A percentile compares a stretch with the other conserved stretches of the same genome.
These are phyloP conservation scores for Lacanobia wlatinum DNA, from an alignment of 2,888 invertebrate species.

Conservation along the genomic window DNA sequence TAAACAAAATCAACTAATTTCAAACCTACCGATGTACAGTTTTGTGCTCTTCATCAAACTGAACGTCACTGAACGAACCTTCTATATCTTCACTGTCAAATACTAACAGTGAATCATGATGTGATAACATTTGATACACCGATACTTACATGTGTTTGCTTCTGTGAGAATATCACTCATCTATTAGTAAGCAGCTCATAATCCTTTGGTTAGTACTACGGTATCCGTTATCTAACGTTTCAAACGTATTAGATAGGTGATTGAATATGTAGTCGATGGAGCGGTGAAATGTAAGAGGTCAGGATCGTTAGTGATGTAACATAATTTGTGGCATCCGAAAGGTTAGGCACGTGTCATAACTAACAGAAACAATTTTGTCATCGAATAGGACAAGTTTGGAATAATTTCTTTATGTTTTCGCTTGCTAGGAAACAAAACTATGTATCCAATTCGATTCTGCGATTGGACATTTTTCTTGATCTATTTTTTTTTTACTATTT, in stretches of 20 bases:
- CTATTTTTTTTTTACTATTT: too few relatives aligned
- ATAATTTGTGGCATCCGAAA: not conserved
- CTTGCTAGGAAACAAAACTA: too few relatives aligned
- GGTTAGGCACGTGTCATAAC: not conserved
- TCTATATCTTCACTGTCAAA: not conserved
- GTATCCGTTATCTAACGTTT: slow-evolving; percentile 27
- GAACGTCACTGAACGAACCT: slow-evolving; percentile 5
- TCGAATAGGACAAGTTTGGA: not conserved
- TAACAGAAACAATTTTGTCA: not conserved
- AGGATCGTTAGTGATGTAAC: slow-evolving; percentile 22
- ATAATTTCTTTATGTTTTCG: not conserved
- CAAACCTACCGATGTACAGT: not conserved
- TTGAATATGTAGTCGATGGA: slow-evolving; percentile 16
- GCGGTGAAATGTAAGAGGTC: slow-evolving; percentile 14
- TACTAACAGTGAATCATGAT: slow-evolving; percentile 13
- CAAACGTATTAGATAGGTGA: not conserved
- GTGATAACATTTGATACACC: slow-evolving; percentile 37
- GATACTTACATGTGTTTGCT: slow-evolving; percentile 8
- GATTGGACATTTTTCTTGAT: too few relatives aligned
- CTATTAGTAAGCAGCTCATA: slow-evolving; percentile 3
- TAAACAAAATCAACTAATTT: not conserved
- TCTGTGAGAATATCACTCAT: slow-evolving; percentile 19
- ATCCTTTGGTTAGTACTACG: slow-evolving; percentile 14
- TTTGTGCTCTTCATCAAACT: not conserved
- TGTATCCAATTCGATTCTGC: too few relatives aligned